Conservation (phyloP, 2,797 vertebrate species). For the Pseudomugil tenellus region DNA sequence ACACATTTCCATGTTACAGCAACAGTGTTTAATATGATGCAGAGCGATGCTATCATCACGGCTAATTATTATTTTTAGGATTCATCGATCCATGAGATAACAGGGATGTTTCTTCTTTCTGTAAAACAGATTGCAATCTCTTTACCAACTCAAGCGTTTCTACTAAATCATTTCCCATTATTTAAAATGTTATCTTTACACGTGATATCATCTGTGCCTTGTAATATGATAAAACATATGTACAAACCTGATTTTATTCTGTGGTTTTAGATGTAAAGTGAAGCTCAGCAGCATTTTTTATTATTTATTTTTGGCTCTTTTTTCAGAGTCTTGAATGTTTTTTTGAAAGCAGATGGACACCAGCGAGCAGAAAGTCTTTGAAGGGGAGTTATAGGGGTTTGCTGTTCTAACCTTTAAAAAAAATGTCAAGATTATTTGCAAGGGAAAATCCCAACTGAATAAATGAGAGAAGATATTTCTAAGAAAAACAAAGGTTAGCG, state of each 20-base stretch:
- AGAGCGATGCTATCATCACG: constrained; percentile 12
- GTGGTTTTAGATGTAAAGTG: constrained; percentile 5
- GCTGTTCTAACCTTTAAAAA: constrained; percentile 54
- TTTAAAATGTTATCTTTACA: constrained; percentile 16
- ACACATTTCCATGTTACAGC: constrained; percentile 6
- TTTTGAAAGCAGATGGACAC: constrained; percentile 40
- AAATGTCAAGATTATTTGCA: constrained; percentile 53
- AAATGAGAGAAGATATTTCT: constrained; percentile 31
- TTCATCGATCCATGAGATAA: constrained; percentile 17
- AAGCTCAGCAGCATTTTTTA: constrained; percentile 14
- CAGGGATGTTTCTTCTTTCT: constrained; percentile 15
- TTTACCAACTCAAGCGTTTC: constrained; percentile 13
- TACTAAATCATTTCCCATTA: constrained; percentile 25
- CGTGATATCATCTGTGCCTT: constrained; percentile 23
- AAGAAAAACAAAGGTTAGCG: constrained; percentile 24
- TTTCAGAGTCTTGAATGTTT: constrained; percentile 17
- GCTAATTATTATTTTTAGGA: not conserved
- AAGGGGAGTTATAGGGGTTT: constrained; percentile 15
- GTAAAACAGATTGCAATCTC: constrained; percentile 15
- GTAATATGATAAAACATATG: constrained; percentile 16
- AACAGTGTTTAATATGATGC: constrained; percentile 10
- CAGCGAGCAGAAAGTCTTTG: constrained; percentile 29
- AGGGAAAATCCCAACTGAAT: constrained; percentile 33
- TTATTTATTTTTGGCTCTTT: not conserved
- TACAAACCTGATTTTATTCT: constrained; percentile 16